Evolutionary conservation across 35 echinoderm and acorn worm species (phyloP).

Genomic region (Amphiura filiformis): DNA sequence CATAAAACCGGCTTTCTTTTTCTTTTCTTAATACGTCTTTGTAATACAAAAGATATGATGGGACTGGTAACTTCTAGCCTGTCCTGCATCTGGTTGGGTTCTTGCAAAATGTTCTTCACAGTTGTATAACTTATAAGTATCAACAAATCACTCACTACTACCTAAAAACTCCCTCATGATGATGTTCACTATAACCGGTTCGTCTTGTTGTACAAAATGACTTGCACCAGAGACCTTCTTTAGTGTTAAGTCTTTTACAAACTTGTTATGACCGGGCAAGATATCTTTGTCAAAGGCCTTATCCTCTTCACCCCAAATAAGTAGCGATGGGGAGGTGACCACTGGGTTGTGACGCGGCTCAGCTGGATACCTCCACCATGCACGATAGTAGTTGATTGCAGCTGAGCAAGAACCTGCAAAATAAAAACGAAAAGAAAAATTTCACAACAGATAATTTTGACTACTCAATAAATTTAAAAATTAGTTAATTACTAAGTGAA

Average conservation of each 20-base stretch:
- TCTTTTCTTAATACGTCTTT: too few relatives aligned
- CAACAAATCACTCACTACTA: too few relatives aligned
- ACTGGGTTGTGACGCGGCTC: neutral
- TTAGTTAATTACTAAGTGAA: too few relatives aligned
- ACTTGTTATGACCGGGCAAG: slow-evolving; percentile 47
- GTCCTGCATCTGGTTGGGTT: too few relatives aligned
- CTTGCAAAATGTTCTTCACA: too few relatives aligned
- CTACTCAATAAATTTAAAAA: too few relatives aligned
- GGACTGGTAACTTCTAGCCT: too few relatives aligned
- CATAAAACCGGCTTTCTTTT: too few relatives aligned
- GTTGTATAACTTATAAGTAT: too few relatives aligned
- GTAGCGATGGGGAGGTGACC: slow-evolving; percentile 45
- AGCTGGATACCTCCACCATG: neutral
- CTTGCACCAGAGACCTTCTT: slow-evolving; percentile 49
- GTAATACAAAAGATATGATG: too few relatives aligned
- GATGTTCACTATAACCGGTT: slow-evolving; percentile 30
- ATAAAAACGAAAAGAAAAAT: too few relatives aligned
- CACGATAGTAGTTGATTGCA: slow-evolving; percentile 76
- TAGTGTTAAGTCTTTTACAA: slow-evolving; percentile 48
- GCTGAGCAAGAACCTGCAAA: slow-evolving; percentile 35
- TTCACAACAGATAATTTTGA: too few relatives aligned
- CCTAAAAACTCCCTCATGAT: slow-evolving; percentile 19
- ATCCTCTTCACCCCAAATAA: slow-evolving; percentile 79
- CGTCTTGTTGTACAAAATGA: slow-evolving; percentile 78
- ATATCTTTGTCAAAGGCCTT: slow-evolving; percentile 13